Evolutionary conservation across 2,113 vertebrate species (phyloP), one percentile per base, ranked within the genome.

Genomic region (Alces alces): DNA sequence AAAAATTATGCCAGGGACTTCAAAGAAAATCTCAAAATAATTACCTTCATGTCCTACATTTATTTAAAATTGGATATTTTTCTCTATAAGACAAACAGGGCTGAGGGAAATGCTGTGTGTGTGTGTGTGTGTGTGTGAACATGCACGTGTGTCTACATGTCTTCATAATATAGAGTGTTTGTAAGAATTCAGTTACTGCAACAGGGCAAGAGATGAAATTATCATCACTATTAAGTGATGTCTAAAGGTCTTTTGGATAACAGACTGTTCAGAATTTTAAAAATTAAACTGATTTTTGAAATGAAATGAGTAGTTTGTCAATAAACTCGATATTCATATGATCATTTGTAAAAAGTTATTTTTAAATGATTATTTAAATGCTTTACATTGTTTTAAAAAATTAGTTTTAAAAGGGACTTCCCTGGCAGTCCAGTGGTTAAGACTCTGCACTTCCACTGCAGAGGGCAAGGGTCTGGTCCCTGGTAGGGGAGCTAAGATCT

Each of bases 21-120:
- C 57, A 52, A 79, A 94, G 28, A 89, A 83, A 90, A 88, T 85
- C 83, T 86, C 45, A 86, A 33, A 86, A 36, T 57, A 92, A 80
- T 94, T 94, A 93, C 8, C 86, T 25, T 27, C 5, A 83, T 5
- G 17, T 79, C 13, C 30, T 36, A 66, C 7, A 6, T 86, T 92
- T 57, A 61, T 39, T 10, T 86, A 93, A 91, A 88, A 85, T 33
- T 47, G 47, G 58, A 43, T 52, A 39, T 52, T 90, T 96, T 58
- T 92, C 30, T 93, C 30, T 36, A 85, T 23, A 33, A 86, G 55
- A 78, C 70, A 92, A 84, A 61, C 7, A 66, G 12, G 36, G 8
- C 43, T 52, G n/a, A 92, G 43, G 25, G 23, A 82, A 91, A 88
- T n/a, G 27, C 25, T n/a, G 0, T 66, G 57, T 79, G 23, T 54